These are phyloP conservation scores for Carduelis carduelis DNA, from an alignment of 2,797 vertebrate species.

Conservation along the genomic window DNA sequence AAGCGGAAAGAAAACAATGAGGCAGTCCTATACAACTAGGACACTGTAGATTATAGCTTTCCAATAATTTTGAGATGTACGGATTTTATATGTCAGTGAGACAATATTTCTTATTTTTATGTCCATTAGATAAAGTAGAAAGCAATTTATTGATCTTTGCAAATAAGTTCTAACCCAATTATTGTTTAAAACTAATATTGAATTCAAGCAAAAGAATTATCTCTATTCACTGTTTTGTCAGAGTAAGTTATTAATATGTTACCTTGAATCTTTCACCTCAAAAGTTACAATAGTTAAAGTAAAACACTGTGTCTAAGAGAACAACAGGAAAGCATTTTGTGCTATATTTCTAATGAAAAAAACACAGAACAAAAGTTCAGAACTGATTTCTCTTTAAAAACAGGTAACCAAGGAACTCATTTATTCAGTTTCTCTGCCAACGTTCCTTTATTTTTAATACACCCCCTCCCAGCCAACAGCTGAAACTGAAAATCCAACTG, in stretches of 20 bases:
- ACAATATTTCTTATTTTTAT: not conserved
- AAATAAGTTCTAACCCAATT: not conserved
- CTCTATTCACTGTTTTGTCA: not conserved
- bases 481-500: not conserved
- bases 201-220: not conserved
- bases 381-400: not conserved
- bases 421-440: not conserved
- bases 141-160: not conserved
- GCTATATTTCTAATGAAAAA: not conserved
- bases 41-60: not conserved
- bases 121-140: not conserved
- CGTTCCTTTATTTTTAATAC: not conserved
- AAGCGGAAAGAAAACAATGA: not conserved
- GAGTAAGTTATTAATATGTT: slow-evolving; percentile 11
- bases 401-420: not conserved
- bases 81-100: not conserved
- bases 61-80: not conserved
- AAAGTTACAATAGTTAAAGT: not conserved
- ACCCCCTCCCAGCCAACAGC: not conserved
- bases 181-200: not conserved
- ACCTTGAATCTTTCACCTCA: not conserved
- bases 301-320: not conserved
- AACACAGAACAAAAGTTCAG: not conserved
- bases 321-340: not conserved
- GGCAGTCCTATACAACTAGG: not conserved